Base-by-base conservation (phyloP, 2,888 invertebrate genomes). In the Druceiella hillmani region DNA sequence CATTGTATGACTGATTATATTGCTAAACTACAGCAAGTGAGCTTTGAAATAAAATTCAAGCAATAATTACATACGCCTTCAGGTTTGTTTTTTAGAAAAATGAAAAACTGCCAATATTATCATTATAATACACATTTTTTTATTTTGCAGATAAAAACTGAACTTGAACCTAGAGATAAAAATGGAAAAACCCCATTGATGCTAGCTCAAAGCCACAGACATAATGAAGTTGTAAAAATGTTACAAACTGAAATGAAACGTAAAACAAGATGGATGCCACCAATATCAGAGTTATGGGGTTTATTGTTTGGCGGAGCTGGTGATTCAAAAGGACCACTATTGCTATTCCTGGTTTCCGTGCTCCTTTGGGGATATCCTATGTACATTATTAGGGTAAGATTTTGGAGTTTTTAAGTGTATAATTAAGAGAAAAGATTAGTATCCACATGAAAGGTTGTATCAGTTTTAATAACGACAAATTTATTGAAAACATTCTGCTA, bases 351-450 rank as follows among this genome's bases (percentile, higher is more conserved):
- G 53, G 78, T 87, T 41, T 90, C 89, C 1, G 86, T 92, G 6
- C 65, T 92, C 3, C 64, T 90, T 14, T 93, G 92, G 92, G 92
- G 87, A 5, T 93, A 93, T 61, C 93, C 93, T 0, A 90, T 93
- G 88, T 94, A 93, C 56, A 74, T 92, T 52, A 79, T 92, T 44
- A 78, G 87, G 66, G 86, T 85, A 63, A 69, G 70, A 55, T 31
- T 38, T 30, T 29, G n/a, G n/a, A n/a, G n/a, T n/a, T n/a, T n/a
- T n/a, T n/a, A n/a, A n/a, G n/a, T n/a, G n/a, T n/a, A n/a, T n/a
- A n/a, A n/a, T n/a, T n/a, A n/a, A n/a, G n/a, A n/a, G n/a, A n/a
- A n/a, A n/a, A n/a, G n/a, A n/a, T n/a, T n/a, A n/a, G n/a, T n/a
- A n/a, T n/a, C n/a, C n/a, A n/a, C n/a, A n/a, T n/a, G n/a, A n/a